Percentiles rank a stretch among this genome's conserved stretches.
phyloP scores from a whole-genome alignment of 2,797 vertebrate genomes.

The Rhinogobio ventralis region DNA sequence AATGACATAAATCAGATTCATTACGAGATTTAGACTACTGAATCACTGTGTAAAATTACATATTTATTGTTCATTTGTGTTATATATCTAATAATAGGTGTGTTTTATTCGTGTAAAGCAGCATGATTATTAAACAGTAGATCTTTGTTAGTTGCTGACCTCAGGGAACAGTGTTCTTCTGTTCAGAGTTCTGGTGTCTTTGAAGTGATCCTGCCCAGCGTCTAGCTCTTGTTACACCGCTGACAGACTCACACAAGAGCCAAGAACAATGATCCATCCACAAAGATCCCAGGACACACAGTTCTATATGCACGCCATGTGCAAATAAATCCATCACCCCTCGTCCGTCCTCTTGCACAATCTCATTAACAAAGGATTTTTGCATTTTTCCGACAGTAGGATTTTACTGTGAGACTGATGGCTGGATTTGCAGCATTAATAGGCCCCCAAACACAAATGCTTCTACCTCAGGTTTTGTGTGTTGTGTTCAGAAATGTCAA shows the following conservation, averaged over 20 bases:
- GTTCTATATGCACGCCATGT: neutral
- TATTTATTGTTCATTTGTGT: neutral
- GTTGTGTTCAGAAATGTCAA: neutral
- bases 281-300: neutral
- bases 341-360: neutral
- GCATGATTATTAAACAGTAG: constrained; percentile 29
- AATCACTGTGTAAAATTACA: neutral
- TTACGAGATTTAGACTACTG: neutral
- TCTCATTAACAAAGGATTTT: neutral
- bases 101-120: constrained; percentile 14
- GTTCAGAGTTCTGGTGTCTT: constrained; percentile 59
- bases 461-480: neutral
- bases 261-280: neutral
- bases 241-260: constrained; percentile 11
- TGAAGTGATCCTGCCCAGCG: constrained; percentile 63
- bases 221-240: constrained; percentile 11
- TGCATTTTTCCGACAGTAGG: neutral
- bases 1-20: neutral
- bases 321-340: neutral
- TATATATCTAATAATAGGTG: neutral
- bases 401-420: neutral
- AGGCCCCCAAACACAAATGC: neutral
- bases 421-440: neutral
- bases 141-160: constrained; percentile 39
- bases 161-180: constrained; percentile 67